These are phyloP conservation scores for Megalurothrips usitatus DNA, from an alignment of 2,888 invertebrate genomes.

Conservation along the genomic window DNA sequence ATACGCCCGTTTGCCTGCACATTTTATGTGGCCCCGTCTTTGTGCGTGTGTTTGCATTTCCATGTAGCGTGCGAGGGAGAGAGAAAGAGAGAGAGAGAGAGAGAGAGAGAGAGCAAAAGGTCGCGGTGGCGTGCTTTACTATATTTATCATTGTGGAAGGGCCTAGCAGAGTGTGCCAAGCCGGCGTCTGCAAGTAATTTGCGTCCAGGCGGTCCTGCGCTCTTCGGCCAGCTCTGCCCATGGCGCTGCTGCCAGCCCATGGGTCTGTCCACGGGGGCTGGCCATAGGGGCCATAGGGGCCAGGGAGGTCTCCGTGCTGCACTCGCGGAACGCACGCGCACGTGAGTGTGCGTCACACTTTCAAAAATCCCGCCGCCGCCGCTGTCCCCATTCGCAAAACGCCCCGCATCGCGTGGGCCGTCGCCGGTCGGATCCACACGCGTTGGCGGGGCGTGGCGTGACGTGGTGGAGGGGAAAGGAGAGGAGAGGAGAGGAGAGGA, in stretches of 20 bases:
- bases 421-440: background rate
- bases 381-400: background rate
- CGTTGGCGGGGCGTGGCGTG: background rate
- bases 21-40: background rate
- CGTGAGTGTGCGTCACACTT: background rate
- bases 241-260: no score
- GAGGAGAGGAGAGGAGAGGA: no score
- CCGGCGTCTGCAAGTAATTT: slow-evolving; percentile 4
- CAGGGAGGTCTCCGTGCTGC: no score
- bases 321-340: background rate
- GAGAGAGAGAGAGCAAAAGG: background rate
- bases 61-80: slow-evolving; percentile 3
- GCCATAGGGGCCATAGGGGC: no score
- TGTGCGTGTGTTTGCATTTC: slow-evolving; percentile 22
- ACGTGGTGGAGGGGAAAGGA: no score
- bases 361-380: background rate
- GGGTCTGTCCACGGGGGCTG: no score
- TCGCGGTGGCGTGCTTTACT: slow-evolving; percentile 6
- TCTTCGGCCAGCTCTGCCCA: no score
- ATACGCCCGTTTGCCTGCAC: no score
- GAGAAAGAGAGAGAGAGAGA: background rate
- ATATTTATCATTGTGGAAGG: slow-evolving; percentile 9
- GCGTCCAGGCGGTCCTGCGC: background rate
- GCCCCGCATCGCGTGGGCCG: background rate
- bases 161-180: background rate